Conservation (phyloP, 2,888 invertebrate species). For the Pyrgus malvae region DNA sequence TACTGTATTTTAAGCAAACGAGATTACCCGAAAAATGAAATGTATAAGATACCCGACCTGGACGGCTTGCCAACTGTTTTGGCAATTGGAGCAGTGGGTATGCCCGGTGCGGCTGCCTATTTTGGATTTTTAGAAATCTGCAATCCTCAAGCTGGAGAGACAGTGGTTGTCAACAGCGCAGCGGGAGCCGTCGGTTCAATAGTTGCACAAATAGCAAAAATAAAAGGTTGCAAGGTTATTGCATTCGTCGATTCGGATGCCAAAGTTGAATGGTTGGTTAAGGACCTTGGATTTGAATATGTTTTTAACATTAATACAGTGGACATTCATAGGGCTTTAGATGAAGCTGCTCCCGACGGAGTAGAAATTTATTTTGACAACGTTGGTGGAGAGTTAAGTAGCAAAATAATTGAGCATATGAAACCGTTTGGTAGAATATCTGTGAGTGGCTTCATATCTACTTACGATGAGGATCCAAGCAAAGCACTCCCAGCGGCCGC, state of each 20-base stretch:
- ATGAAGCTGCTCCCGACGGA: conserved; percentile 83
- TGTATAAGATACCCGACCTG: conserved; percentile 69
- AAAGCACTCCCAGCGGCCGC: conserved; percentile 56
- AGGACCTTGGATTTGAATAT: conserved; percentile 84
- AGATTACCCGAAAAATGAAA: conserved; percentile 39
- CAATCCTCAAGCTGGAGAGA: conserved; percentile 84
- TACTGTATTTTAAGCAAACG: conserved; percentile 29
- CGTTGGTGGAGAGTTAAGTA: conserved; percentile 84
- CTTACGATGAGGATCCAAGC: conserved; percentile 51
- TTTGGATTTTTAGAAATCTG: conserved; percentile 85
- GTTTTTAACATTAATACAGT: conserved; percentile 87
- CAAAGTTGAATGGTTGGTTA: conserved; percentile 84
- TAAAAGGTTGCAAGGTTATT: conserved; percentile 81
- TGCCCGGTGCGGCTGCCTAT: conserved; percentile 86
- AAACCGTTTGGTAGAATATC: conserved; percentile 52
- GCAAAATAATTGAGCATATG: conserved; percentile 81
- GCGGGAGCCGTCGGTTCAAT: conserved; percentile 88
- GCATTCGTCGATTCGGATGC: conserved; percentile 86
- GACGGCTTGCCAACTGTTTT: conserved; percentile 71
- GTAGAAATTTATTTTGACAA: conserved; percentile 89
- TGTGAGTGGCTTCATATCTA: conserved; percentile 57
- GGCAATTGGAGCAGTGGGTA: conserved; percentile 81
- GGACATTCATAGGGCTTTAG: conserved; percentile 73
- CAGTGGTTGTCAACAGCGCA: conserved; percentile 84
- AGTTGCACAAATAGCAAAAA: conserved; percentile 88